Evolutionary conservation across 2,888 invertebrate species (phyloP).

Genomic region (Pristionchus mayeri): DNA sequence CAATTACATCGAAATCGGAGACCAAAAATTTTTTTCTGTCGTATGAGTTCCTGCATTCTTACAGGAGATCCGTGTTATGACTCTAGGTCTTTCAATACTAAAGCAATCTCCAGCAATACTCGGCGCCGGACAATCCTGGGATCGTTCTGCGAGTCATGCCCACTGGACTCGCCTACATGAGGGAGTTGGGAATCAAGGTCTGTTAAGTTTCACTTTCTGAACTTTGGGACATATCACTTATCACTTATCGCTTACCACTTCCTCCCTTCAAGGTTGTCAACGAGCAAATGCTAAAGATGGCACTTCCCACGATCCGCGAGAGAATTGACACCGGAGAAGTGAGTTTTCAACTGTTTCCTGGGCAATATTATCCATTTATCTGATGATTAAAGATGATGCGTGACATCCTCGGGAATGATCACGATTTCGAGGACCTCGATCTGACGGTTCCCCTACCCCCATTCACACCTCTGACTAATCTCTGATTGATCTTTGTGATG

Average conservation of each 20-base stretch:
- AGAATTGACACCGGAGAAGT: slow-evolving; percentile 74
- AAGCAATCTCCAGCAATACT: slow-evolving; percentile 75
- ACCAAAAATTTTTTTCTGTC: too few relatives aligned
- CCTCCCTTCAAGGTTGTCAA: slow-evolving; percentile 74
- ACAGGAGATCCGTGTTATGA: too few relatives aligned
- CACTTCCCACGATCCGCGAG: slow-evolving; percentile 73
- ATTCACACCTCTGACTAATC: slow-evolving; percentile 14
- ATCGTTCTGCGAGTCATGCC: slow-evolving; percentile 74
- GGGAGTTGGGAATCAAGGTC: slow-evolving; percentile 75
- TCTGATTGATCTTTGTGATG: background rate
- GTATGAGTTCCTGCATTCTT: too few relatives aligned
- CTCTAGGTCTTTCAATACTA: too few relatives aligned
- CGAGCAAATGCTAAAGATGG: slow-evolving; percentile 73
- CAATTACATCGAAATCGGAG: too few relatives aligned
- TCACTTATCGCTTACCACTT: background rate
- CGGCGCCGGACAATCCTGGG: slow-evolving; percentile 73
- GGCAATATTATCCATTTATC: background rate
- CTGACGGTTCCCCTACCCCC: slow-evolving; percentile 1
- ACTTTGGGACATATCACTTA: background rate
- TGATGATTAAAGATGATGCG: slow-evolving; percentile 12
- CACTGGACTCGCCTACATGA: slow-evolving; percentile 74
- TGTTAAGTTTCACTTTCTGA: background rate
- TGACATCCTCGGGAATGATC: slow-evolving; percentile 11
- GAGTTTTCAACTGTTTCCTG: background rate
- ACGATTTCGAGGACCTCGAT: slow-evolving; percentile 18